Percentiles rank a stretch among this genome's conserved stretches.
These are phyloP conservation scores for Torymus tubicola DNA, from an alignment of 2,888 invertebrate genomes.

Conservation along the genomic window DNA sequence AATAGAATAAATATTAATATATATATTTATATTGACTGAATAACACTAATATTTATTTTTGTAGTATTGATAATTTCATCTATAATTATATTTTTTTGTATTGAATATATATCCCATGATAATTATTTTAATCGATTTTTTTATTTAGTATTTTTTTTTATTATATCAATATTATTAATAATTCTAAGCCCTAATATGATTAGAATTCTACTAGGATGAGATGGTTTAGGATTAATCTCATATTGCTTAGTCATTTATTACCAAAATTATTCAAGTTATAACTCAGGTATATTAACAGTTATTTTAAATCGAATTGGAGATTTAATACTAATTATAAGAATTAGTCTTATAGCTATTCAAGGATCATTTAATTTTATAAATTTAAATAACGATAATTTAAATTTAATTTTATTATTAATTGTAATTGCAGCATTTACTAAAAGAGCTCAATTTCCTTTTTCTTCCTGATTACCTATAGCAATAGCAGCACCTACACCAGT, in stretches of 20 bases:
- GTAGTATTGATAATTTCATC: constrained; percentile 83
- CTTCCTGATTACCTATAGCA: too few relatives aligned
- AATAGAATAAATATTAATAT: constrained; percentile 77
- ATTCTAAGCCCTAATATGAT: constrained; percentile 84
- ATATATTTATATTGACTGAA: constrained; percentile 82
- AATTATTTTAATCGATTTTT: constrained; percentile 81
- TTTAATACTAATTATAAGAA: too few relatives aligned
- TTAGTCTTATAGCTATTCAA: too few relatives aligned
- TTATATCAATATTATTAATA: constrained; percentile 82
- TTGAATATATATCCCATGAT: constrained; percentile 82
- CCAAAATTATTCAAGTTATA: neutral
- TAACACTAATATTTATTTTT: constrained; percentile 81
- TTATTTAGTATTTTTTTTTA: constrained; percentile 82
- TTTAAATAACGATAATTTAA: too few relatives aligned
- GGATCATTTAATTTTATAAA: too few relatives aligned
- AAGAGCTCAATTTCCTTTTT: too few relatives aligned
- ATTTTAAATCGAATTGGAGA: neutral
- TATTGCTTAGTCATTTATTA: constrained; percentile 81
- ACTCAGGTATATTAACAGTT: neutral
- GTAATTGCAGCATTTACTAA: too few relatives aligned
- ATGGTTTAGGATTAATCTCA: constrained; percentile 85
- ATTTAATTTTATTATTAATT: too few relatives aligned
- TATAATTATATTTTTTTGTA: constrained; percentile 68
- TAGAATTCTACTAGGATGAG: constrained; percentile 85
- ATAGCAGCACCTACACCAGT: too few relatives aligned